phyloP scores from a whole-genome alignment of 2,113 vertebrate genomes.

The Gavia stellata region DNA sequence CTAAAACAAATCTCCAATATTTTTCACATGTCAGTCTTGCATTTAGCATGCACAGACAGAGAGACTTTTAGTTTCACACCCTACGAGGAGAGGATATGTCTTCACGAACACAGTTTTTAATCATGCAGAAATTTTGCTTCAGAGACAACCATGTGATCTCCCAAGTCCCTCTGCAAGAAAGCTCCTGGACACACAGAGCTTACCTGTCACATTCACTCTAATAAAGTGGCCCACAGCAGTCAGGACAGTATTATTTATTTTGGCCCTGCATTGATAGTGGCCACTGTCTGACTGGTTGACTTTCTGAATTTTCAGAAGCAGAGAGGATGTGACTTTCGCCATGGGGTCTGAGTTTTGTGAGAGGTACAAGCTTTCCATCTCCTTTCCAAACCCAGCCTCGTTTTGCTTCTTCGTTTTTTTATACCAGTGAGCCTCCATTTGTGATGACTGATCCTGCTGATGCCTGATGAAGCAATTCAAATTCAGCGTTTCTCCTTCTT shows the following conservation, averaged over 20 bases:
- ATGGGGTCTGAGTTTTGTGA: neutral
- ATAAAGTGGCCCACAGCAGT: neutral
- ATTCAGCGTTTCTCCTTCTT: neutral
- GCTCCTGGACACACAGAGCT: neutral
- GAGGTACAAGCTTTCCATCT: neutral
- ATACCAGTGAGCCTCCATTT: neutral
- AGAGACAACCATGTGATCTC: neutral
- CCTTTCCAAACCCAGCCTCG: neutral
- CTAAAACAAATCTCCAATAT: neutral
- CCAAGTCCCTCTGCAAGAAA: neutral
- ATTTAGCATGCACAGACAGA: neutral
- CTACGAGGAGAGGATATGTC: neutral
- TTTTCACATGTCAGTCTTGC: neutral
- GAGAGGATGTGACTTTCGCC: fast-evolving
- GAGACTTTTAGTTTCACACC: neutral
- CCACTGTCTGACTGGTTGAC: neutral
- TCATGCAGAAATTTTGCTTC: neutral
- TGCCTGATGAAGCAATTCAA: neutral
- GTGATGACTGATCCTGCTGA: neutral
- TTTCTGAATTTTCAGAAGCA: neutral
- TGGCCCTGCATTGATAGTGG: neutral
- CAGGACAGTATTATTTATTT: neutral
- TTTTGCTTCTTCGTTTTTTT: neutral
- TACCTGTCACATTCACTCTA: neutral
- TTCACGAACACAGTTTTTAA: neutral